A percentile compares a stretch with the other conserved stretches of the same genome.
Conservation (phyloP, 2,113 vertebrate species). For the Plectropomus leopardus region DNA sequence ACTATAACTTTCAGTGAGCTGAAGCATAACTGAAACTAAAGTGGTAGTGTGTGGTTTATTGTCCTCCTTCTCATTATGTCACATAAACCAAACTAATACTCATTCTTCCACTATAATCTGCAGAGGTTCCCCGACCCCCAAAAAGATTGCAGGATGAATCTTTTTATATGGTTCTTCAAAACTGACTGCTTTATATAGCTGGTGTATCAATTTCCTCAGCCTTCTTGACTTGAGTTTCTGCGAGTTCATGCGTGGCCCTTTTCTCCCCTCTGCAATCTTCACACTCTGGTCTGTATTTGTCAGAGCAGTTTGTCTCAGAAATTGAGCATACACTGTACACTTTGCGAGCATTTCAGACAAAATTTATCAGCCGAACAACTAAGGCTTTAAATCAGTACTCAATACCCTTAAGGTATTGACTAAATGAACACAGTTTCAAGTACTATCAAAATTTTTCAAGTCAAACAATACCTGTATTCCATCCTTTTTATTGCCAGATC, state of each 20-base stretch:
- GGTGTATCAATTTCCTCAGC: no score
- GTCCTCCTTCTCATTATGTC: constrained; percentile 10
- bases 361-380: no score
- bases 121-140: constrained; percentile 4
- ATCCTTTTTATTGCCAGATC: no score
- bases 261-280: neutral
- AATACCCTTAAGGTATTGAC: no score
- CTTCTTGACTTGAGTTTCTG: no score
- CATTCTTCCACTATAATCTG: neutral
- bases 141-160: neutral
- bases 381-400: no score
- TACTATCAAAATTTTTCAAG: no score
- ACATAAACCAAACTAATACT: constrained; percentile 1
- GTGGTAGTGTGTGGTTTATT: neutral
- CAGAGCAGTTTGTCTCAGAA: neutral
- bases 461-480: no score
- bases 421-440: no score
- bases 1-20: neutral
- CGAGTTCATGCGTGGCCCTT: neutral
- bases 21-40: constrained; percentile 7
- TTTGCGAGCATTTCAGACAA: no score
- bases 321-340: no score
- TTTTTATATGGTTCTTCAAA: neutral
- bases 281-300: neutral
- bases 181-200: no score